Evolutionary conservation across 1,140 invertebrate genomes (phyloP), one percentile per base, ranked within the genome.

Genomic region (Apis laboriosa): DNA sequence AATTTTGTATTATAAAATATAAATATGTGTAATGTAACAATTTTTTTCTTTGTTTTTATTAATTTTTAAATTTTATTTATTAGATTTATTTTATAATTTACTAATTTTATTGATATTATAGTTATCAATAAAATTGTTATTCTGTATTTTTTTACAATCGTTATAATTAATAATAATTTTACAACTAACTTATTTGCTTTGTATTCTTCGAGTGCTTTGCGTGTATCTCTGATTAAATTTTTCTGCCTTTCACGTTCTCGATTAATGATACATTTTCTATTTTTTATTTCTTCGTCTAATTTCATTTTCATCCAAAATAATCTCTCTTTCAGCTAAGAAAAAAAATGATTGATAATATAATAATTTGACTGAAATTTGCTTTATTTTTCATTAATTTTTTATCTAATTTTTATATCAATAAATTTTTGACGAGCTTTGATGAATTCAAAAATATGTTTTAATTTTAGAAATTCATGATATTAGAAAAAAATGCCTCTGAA

Each of bases 231-330:
- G 49, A 84, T 80, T 56, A 84, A 55, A 53, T 67, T 72, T 9
- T 77, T 86, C 68, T 86, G 83, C 21, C 72, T 80, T 15, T 84
- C 77, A 5, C 82, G 82, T 84, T 86, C 53, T 24, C 49, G 64
- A 51, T 60, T 21, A 24, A 86, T 51, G 21, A 51, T 1, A 19
- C 1, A 64, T 24, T 84, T 79, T 15, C 84, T 73, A 56, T n/a
- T 53, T 15, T 76, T 56, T 1, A 73, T 58, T 3, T 86, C 73
- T 51, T 84, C 67, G 21, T 86, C 66, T 11, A 74, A 28, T n/a
- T 73, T 86, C 72, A 80, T 80, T 7, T 77, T 86, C n/a, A 43
- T 72, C 67, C 64, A 86, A 9, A 80, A 72, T n/a, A 80, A 49
- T 51, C 78, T 19, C 28, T 86, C 83, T 49, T 80, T 86, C 24